Base-by-base conservation (phyloP, 1,140 invertebrate species). In the Diprion similis region DNA sequence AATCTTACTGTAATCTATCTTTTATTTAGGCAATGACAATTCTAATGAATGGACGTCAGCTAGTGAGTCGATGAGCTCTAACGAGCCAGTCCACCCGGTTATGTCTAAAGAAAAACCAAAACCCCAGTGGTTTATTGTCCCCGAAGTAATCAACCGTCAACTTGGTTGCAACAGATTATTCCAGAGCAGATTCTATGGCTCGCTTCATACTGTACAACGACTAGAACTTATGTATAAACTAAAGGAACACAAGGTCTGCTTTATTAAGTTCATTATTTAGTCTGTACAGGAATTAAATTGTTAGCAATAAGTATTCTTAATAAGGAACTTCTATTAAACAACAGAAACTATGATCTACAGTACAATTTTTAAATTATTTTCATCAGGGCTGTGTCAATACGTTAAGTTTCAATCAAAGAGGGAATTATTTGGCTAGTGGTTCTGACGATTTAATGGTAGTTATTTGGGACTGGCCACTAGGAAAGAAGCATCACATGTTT, bases 401-500 rank as follows among this genome's bases (percentile, higher is more conserved):
- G 66, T 90, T 99, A 59, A 94, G 96, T 88, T 99, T 98, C 85
- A 97, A 97, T 88, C 90, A 91, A 69, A 88, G 91, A 83, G 95
- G 95, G 51, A 92, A 92, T 66, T 87, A 94, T 66, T 84, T 98
- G 69, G 95, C 93, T 0, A 97, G 95, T 84, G 96, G 95, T 7
- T 98, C 97, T 0, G 97, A 99, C 90, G 97, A 99, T 89, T 90
- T 94, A 10, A 90, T 91, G 66, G 91, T 98, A 46, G 90, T 95
- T 46, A 86, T 99, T 19, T 99, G 97, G 97, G 94, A 98, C 83
- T 98, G 97, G 97, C 91, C 94, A 13, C 82, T 89, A 8, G 93
- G 92, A 73, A 92, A 91, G 78, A 87, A 89, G 6, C 78, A 92
- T 10, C 85, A 94, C 69, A 88, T 88, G 19, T 94, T 94, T 78